phyloP scores from a whole-genome alignment of 2,113 vertebrate genomes.

The Vimba vimba region DNA sequence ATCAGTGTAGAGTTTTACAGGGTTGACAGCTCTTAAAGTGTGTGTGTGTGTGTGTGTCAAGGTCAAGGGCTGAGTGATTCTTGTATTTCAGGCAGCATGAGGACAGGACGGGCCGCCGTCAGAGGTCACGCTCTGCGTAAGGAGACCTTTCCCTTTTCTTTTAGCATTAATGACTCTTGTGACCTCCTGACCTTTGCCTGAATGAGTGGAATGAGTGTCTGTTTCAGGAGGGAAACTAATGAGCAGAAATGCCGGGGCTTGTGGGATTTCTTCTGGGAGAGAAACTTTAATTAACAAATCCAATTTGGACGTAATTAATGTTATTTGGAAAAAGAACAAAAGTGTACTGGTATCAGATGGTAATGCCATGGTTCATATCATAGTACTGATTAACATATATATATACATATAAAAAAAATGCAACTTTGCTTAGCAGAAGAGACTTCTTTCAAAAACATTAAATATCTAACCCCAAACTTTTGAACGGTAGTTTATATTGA shows the following conservation, averaged over 20 bases:
- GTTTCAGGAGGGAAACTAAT: constrained; percentile 9
- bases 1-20: constrained; percentile 23
- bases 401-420: too few relatives aligned
- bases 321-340: constrained; percentile 14
- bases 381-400: background rate
- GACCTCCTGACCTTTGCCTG: constrained; percentile 15
- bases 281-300: constrained; percentile 36
- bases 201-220: background rate
- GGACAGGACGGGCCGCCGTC: background rate
- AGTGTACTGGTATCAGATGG: background rate
- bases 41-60: constrained; percentile 5
- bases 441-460: background rate
- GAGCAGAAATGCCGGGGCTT: background rate
- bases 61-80: constrained; percentile 21
- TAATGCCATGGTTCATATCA: background rate
- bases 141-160: constrained; percentile 15
- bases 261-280: background rate
- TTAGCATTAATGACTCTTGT: constrained; percentile 16
- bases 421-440: too few relatives aligned
- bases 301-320: background rate
- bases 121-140: constrained; percentile 19
- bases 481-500: background rate
- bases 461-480: background rate
- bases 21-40: constrained; percentile 34
- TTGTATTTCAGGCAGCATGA: constrained; percentile 16